A percentile compares a stretch with the other conserved stretches of the same genome.
Conservation (phyloP, 30 jellyfish, hydroid and myxozoan species). For the Aurelia sp. region DNA sequence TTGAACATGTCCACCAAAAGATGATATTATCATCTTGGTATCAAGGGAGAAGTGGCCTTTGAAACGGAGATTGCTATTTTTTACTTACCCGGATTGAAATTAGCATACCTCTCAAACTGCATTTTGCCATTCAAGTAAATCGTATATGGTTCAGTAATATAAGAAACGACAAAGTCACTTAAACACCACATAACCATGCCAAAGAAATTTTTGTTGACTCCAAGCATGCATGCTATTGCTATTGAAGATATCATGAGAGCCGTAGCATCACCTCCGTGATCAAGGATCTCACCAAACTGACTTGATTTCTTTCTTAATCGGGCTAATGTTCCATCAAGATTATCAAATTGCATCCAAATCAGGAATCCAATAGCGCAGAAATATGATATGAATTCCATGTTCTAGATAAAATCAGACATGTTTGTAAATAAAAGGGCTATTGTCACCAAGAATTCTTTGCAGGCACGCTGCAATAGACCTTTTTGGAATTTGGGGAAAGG, state of each 20-base stretch:
- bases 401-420: not conserved
- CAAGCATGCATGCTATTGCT: slow-evolving; percentile 24
- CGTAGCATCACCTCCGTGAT: slow-evolving; percentile 56
- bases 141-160: slow-evolving; percentile 36
- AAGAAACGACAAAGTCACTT: slow-evolving; percentile 3
- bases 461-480: no score
- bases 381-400: not conserved
- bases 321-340: slow-evolving; percentile 55
- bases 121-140: slow-evolving; percentile 38
- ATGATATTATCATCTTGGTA: no score
- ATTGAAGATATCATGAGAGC: slow-evolving; percentile 20
- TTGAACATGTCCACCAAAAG: no score
- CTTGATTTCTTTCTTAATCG: slow-evolving; percentile 4
- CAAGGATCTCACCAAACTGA: slow-evolving; percentile 57
- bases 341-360: slow-evolving; percentile 50
- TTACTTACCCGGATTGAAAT: not conserved
- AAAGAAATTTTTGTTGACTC: not conserved
- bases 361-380: slow-evolving; percentile 26
- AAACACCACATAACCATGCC: slow-evolving; percentile 16
- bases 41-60: no score
- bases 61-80: no score
- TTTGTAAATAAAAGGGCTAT: not conserved
- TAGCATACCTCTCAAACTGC: slow-evolving; percentile 37
- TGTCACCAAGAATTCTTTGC: no score
- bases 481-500: no score